Conservation (phyloP, 2,113 vertebrate genomes). For the Clarias macrocephalus region DNA sequence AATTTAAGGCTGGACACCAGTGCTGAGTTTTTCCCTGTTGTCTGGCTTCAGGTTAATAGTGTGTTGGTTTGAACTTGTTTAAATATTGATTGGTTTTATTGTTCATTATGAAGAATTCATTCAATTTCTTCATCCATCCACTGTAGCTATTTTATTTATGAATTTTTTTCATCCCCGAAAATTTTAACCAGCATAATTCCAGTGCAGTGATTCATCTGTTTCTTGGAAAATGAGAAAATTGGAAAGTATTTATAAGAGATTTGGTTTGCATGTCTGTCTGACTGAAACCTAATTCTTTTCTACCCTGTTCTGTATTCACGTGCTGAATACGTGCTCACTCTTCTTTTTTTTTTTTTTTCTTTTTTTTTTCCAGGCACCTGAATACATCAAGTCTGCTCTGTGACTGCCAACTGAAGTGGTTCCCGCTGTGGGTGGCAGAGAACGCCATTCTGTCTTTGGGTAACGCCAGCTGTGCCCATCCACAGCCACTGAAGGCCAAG, state of each 20-base stretch:
- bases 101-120: background rate
- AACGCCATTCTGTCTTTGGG: conserved; percentile 85
- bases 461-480: conserved; percentile 94
- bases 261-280: background rate
- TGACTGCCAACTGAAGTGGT: conserved; percentile 97
- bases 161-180: background rate
- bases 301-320: background rate
- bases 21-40: background rate
- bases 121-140: background rate
- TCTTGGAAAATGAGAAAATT: background rate
- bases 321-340: background rate
- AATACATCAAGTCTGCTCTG: conserved; percentile 96
- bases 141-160: background rate
- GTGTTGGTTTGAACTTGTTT: background rate
- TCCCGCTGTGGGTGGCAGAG: conserved; percentile 90
- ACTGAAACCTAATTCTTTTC: background rate
- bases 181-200: background rate
- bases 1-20: background rate
- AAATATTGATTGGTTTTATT: background rate
- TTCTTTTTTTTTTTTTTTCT: background rate
- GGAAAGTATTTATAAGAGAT: background rate
- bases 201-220: background rate
- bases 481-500: conserved; percentile 87
- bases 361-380: conserved; percentile 77
- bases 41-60: background rate